Conservation (phyloP, 2,888 invertebrate species). For the Dermolepida albohirtum region DNA sequence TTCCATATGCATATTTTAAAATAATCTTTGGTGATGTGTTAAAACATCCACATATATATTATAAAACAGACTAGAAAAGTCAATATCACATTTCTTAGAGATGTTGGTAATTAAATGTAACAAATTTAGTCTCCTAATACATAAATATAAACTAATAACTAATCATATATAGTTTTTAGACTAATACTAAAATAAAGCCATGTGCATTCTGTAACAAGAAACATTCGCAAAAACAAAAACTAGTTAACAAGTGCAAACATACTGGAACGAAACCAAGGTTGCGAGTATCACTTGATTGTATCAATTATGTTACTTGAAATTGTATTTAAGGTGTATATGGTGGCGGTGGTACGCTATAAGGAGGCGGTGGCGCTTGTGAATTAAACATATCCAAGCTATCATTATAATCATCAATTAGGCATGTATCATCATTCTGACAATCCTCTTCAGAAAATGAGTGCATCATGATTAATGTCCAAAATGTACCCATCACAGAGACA, state of each 20-base stretch:
- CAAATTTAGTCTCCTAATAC: slow-evolving; percentile 14
- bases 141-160: slow-evolving; percentile 13
- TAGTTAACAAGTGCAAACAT: slow-evolving; percentile 15
- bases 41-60: slow-evolving; percentile 17
- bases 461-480: slow-evolving; percentile 75
- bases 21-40: slow-evolving; percentile 35
- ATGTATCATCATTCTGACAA: slow-evolving; percentile 66
- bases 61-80: slow-evolving; percentile 36
- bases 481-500: slow-evolving; percentile 75
- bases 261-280: slow-evolving; percentile 13
- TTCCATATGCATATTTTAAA: slow-evolving; percentile 17
- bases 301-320: not conserved
- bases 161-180: not conserved
- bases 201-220: slow-evolving; percentile 19
- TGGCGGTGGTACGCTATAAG: slow-evolving; percentile 67
- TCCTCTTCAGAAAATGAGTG: slow-evolving; percentile 67
- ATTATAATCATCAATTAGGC: slow-evolving; percentile 73
- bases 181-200: slow-evolving; percentile 29
- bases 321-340: slow-evolving; percentile 69
- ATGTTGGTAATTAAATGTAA: slow-evolving; percentile 15
- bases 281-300: slow-evolving; percentile 7
- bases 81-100: slow-evolving; percentile 35
- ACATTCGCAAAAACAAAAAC: slow-evolving; percentile 15
- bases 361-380: slow-evolving; percentile 70
- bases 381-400: slow-evolving; percentile 71